Conservation (phyloP, 2,113 vertebrate genomes). For the Corythoichthys intestinalis region DNA sequence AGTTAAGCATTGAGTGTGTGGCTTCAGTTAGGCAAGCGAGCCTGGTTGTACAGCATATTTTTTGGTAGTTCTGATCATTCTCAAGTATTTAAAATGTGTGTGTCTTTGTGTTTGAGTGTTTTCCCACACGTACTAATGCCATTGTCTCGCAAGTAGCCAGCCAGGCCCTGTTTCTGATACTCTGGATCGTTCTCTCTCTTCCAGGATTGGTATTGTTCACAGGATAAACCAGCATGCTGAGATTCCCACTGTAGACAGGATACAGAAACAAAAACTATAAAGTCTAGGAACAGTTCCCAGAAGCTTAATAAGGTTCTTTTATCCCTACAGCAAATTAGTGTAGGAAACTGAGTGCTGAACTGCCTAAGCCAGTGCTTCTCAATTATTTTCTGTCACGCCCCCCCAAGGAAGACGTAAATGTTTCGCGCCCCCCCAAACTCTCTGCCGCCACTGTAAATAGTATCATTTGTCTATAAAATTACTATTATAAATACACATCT, state of each 20-base stretch:
- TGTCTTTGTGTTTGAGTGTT: neutral
- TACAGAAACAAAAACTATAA: neutral
- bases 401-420: too few relatives aligned
- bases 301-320: neutral
- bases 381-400: too few relatives aligned
- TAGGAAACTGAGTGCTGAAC: neutral
- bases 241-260: constrained; percentile 71
- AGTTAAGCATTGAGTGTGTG: too few relatives aligned
- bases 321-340: neutral
- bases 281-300: neutral
- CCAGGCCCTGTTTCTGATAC: constrained; percentile 85
- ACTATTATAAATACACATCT: too few relatives aligned
- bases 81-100: neutral
- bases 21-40: too few relatives aligned
- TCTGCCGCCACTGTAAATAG: too few relatives aligned
- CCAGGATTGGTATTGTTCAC: constrained; percentile 86
- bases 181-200: constrained; percentile 87
- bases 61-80: too few relatives aligned
- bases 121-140: constrained; percentile 78
- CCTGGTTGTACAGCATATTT: too few relatives aligned
- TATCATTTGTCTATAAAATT: too few relatives aligned
- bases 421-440: too few relatives aligned
- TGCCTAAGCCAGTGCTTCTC: too few relatives aligned
- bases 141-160: constrained; percentile 85
- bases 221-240: constrained; percentile 76